Evolutionary conservation across 2,888 invertebrate species (phyloP).

Genomic region (Drosophila ustulata): DNA sequence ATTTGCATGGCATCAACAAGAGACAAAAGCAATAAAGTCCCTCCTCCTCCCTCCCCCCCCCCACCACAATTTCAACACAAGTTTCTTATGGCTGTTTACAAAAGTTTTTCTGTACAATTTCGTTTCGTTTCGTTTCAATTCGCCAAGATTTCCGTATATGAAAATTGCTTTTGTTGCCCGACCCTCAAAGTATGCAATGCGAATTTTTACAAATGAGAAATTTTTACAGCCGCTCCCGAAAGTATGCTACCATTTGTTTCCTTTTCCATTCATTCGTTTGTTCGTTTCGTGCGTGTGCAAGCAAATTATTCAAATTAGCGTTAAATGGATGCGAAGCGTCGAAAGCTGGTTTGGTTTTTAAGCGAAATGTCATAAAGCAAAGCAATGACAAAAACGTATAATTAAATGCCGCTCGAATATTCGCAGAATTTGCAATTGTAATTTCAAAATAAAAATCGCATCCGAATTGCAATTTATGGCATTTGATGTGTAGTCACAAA

Average conservation of each 20-base stretch:
- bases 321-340: background rate
- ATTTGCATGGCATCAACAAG: slow-evolving; percentile 63
- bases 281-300: background rate
- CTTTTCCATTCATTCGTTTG: background rate
- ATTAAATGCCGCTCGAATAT: background rate
- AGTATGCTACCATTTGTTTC: background rate
- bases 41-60: background rate
- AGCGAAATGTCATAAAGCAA: background rate
- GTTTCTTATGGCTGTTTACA: slow-evolving; percentile 34
- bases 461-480: background rate
- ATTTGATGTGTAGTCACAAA: too few relatives aligned
- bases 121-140: slow-evolving; percentile 19
- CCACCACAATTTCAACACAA: slow-evolving; percentile 39
- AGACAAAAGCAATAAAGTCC: slow-evolving; percentile 44
- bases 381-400: background rate
- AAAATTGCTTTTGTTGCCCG: slow-evolving; percentile 4
- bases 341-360: background rate
- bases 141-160: slow-evolving; percentile 12
- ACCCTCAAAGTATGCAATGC: slow-evolving; percentile 6
- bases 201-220: slow-evolving; percentile 3
- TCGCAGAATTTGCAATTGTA: background rate
- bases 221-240: background rate
- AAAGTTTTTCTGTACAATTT: slow-evolving; percentile 20
- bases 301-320: background rate
- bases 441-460: background rate